Base-by-base conservation (phyloP, 2,797 vertebrate species). In the Danio choprae region DNA sequence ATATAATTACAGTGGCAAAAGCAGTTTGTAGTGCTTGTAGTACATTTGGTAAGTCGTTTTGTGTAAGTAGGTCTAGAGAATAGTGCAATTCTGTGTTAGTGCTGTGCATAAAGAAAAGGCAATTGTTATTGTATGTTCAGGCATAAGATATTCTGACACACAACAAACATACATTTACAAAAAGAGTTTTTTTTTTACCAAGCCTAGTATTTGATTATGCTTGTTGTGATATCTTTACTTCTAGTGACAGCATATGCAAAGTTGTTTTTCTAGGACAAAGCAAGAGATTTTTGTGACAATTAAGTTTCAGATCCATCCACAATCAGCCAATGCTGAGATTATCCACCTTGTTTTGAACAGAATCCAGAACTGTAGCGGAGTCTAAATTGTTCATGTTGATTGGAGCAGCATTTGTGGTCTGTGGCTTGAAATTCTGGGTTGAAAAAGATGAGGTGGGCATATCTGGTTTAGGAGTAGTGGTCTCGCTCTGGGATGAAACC, bases 321-420 rank as follows among this genome's bases (percentile, higher is more conserved):
- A 36, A 18, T 59, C 7, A 36, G n/a, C 50, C n/a, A 58, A 85
- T 72, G 63, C 72, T 74, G 58, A 87, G 82, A 55, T 67, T 41
- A 7, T 74, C 15, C 62, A 87, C 7, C 13, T 78, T 63, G 18
- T 84, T 74, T 38, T 83, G 79, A 6, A 84, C 60, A 8, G 64
- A 46, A 59, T 69, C 44, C 44, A 29, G 11, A 56, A 18, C 9
- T 10, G 67, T 6, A 55, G 58, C 12, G n/a, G 67, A 70, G 40
- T 48, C 62, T 12, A 62, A 51, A 36, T 16, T 8, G 1, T 7
- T 7, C 12, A 38, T 71, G 12, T 59, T n/a, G 41, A 43, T 40
- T 41, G 73, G 59, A 46, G 63, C 40, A 16, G 60, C 18, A 76
- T 20, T 40, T 43, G 65, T 8, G 18, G 43, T 13, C 64, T 53